These are phyloP conservation scores for Ailurus styani DNA, from an alignment of 2,113 vertebrate species.

Conservation along the genomic window DNA sequence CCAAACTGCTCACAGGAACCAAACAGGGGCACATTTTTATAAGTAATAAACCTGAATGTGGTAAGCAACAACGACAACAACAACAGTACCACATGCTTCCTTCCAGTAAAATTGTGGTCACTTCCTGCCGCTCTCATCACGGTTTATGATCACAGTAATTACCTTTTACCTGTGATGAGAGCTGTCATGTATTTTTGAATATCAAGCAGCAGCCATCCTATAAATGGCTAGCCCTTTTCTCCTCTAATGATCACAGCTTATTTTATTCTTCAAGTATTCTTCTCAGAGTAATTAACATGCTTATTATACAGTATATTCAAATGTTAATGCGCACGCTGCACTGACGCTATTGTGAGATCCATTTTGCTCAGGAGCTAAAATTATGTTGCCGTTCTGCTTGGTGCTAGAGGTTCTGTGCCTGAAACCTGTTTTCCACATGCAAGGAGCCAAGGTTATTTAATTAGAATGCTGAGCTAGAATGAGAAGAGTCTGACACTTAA, in stretches of 20 bases:
- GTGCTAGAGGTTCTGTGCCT: constrained; percentile 59
- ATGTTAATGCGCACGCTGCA: constrained; percentile 68
- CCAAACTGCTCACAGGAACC: neutral
- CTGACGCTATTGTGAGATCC: constrained; percentile 52
- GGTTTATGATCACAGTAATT: constrained; percentile 14
- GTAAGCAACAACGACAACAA: neutral
- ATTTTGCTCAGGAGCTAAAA: constrained; percentile 73
- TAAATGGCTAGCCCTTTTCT: constrained; percentile 51
- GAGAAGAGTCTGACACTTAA: constrained; percentile 36
- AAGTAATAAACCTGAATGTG: constrained; percentile 6
- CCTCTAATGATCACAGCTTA: constrained; percentile 50
- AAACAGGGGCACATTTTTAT: neutral
- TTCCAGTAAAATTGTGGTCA: constrained; percentile 27
- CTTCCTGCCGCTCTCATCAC: neutral
- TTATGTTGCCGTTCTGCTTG: constrained; percentile 64
- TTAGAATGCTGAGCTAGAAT: constrained; percentile 36
- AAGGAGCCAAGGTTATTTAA: constrained; percentile 48
- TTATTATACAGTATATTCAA: constrained; percentile 70
- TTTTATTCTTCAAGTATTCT: constrained; percentile 66
- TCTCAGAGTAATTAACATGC: constrained; percentile 62
- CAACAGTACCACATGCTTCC: neutral
- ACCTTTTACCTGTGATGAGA: constrained; percentile 22
- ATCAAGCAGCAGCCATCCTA: neutral
- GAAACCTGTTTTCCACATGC: constrained; percentile 56
- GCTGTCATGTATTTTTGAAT: neutral